A percentile compares a stretch with the other conserved stretches of the same genome.
Conservation (phyloP, 23 tunicate genomes). For the Clavelina lepadiformis region DNA sequence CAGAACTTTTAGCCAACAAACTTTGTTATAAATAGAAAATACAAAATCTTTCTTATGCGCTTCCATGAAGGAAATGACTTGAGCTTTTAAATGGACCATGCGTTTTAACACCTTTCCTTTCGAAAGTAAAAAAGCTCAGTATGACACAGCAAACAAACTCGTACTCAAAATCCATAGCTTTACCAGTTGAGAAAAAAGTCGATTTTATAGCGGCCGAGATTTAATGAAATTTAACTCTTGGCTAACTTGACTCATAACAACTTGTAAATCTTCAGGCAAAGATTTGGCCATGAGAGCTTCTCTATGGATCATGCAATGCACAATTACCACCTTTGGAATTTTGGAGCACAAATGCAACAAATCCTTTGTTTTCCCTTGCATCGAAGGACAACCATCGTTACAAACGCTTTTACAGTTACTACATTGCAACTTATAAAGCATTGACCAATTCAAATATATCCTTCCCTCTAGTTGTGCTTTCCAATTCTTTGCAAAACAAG, state of each 20-base stretch:
- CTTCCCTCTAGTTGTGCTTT: slow-evolving; percentile 26
- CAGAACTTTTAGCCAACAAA: slow-evolving; percentile 31
- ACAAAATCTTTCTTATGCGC: slow-evolving; percentile 21
- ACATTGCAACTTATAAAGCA: slow-evolving; percentile 4
- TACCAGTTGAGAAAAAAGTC: slow-evolving; percentile 5
- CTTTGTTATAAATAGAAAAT: slow-evolving; percentile 24
- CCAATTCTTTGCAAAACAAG: slow-evolving; percentile 30
- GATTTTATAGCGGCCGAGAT: slow-evolving; percentile 16
- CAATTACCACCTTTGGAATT: slow-evolving; percentile 3
- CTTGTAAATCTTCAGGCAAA: slow-evolving; percentile 10
- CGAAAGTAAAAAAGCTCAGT: slow-evolving; percentile 11
- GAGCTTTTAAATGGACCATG: slow-evolving; percentile 9
- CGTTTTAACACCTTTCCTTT: slow-evolving; percentile 21
- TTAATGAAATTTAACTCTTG: slow-evolving; percentile 10
- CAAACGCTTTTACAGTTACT: slow-evolving; percentile 13
- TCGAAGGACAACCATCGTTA: slow-evolving; percentile 6
- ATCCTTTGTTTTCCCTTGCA: slow-evolving; percentile 15
- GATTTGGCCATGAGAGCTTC: slow-evolving; percentile 17
- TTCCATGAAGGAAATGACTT: slow-evolving; percentile 19
- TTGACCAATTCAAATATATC: slow-evolving; percentile 16
- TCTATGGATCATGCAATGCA: slow-evolving; percentile 21
- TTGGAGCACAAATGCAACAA: slow-evolving; percentile 14
- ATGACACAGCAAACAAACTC: slow-evolving; percentile 6
- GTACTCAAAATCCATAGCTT: slow-evolving; percentile 11
- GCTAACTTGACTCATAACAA: slow-evolving; percentile 1